A percentile compares a stretch with the other conserved stretches of the same genome.
Evolutionary conservation across 2,888 invertebrate species (phyloP).

Genomic region (Drosophila nr. fundita): DNA sequence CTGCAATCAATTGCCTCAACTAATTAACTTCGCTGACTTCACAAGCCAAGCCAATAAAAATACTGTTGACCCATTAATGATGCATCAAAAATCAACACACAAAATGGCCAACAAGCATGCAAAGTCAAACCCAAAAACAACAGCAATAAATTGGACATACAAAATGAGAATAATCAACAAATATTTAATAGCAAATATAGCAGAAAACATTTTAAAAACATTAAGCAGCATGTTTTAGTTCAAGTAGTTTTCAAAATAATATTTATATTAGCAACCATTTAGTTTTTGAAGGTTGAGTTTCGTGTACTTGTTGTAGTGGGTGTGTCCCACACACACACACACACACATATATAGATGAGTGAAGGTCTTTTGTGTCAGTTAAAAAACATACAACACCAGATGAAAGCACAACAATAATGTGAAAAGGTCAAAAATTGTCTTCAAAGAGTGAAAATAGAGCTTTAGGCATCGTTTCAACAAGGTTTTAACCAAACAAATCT

Average conservation of each 20-base stretch:
- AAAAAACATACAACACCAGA: constrained; percentile 18
- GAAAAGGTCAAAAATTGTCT: constrained; percentile 43
- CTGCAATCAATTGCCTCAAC: constrained; percentile 26
- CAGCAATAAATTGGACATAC: constrained; percentile 15
- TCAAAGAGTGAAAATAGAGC: constrained; percentile 16
- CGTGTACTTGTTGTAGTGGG: constrained; percentile 30
- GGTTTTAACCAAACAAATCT: neutral
- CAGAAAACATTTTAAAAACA: constrained; percentile 29
- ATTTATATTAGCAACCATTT: constrained; percentile 40
- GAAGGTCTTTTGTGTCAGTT: constrained; percentile 34
- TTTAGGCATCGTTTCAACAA: constrained; percentile 9
- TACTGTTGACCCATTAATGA: constrained; percentile 42
- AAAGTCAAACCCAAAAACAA: constrained; percentile 11
- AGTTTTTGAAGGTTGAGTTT: constrained; percentile 60
- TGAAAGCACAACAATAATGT: constrained; percentile 16
- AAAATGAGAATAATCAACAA: constrained; percentile 48
- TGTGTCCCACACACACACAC: constrained; percentile 30
- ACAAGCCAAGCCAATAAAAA: constrained; percentile 20
- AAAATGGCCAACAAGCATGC: constrained; percentile 16
- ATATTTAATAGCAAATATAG: constrained; percentile 54
- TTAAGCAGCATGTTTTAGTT: constrained; percentile 32
- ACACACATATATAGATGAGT: neutral
- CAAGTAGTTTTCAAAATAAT: constrained; percentile 28
- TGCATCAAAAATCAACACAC: constrained; percentile 25
- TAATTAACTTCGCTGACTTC: constrained; percentile 26